Evolutionary conservation across 2,113 vertebrate genomes (phyloP), one percentile per base, ranked within the genome.

Genomic region (Dermatemys mawii): DNA sequence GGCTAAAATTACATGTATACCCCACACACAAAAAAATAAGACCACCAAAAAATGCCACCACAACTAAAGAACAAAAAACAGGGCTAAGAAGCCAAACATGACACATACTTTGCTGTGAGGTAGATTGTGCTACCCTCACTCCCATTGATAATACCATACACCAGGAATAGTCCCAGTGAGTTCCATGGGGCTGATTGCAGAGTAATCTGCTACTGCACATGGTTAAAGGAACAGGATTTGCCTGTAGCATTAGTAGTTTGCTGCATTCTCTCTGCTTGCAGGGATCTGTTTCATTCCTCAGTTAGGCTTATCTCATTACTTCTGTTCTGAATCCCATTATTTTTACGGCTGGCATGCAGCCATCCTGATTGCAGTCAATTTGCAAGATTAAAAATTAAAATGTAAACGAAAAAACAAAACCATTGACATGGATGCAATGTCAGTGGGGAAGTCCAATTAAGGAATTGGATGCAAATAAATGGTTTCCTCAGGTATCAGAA

Each of bases 371-470:
- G 89, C 73, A 89, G 44, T 21, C 55, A 86, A 83, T 76, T 87
- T 87, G 83, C 73, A 81, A 67, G 44, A 89, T 55, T 73, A 87
- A 94, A 93, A 95, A 81, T 22, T 22, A 41, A 73, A 85, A 84
- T 50, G 32, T 57, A 91, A 84, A 63, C 70, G 3, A 80, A 82
- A 87, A 12, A 8, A 14, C 41, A 53, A 88, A 93, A 87, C 8
- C 63, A 87, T 78, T 78, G 86, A 35, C 70, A 46, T 24, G 38
- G 78, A 81, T 26, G 32, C 27, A 73, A 67, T 73, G n/a, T 46
- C 48, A 95, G 49, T 60, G 51, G 38, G 50, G 29, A 85, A 29
- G 11, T 54, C 11, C 60, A 86, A 92, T 35, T 57, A 89, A 88
- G 5, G 53, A 92, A 55, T 17, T 80, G 27, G 2, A 88, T 73